Conservation (phyloP, 2,113 vertebrate species). For the Indicator maculatus region DNA sequence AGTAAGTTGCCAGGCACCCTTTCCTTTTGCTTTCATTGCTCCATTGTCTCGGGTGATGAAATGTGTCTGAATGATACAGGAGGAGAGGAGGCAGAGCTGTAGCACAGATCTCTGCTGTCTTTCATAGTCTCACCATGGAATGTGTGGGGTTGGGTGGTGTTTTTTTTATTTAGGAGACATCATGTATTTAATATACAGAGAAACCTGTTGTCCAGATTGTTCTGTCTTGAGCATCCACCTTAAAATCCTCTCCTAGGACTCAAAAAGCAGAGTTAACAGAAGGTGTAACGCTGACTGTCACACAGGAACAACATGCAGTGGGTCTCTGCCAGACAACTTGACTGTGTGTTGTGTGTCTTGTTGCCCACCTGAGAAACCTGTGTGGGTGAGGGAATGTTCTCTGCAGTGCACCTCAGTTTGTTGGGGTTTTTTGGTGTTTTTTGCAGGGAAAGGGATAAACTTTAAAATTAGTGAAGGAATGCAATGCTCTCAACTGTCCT, state of each 20-base stretch:
- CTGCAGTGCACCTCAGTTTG: neutral
- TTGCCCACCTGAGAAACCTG: neutral
- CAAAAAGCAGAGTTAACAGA: neutral
- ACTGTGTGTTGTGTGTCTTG: neutral
- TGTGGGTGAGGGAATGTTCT: neutral
- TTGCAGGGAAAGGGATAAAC: neutral
- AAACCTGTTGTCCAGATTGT: neutral
- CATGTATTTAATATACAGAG: neutral
- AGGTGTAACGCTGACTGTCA: neutral
- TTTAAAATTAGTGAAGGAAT: neutral
- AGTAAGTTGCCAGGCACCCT: conserved; percentile 65
- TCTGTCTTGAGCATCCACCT: neutral
- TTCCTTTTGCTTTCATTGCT: conserved; percentile 18
- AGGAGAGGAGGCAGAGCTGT: neutral
- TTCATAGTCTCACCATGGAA: neutral
- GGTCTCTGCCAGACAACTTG: neutral
- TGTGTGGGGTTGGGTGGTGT: neutral
- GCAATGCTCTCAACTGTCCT: neutral
- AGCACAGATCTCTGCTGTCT: neutral
- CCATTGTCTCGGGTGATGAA: neutral
- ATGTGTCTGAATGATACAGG: neutral
- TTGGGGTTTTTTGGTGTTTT: neutral
- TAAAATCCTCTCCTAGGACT: neutral
- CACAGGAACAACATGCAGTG: neutral
- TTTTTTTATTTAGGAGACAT: neutral